Percentiles rank a stretch among this genome's conserved stretches.
These are phyloP conservation scores for Oryzias woworae DNA, from an alignment of 2,113 vertebrate species.

Conservation along the genomic window DNA sequence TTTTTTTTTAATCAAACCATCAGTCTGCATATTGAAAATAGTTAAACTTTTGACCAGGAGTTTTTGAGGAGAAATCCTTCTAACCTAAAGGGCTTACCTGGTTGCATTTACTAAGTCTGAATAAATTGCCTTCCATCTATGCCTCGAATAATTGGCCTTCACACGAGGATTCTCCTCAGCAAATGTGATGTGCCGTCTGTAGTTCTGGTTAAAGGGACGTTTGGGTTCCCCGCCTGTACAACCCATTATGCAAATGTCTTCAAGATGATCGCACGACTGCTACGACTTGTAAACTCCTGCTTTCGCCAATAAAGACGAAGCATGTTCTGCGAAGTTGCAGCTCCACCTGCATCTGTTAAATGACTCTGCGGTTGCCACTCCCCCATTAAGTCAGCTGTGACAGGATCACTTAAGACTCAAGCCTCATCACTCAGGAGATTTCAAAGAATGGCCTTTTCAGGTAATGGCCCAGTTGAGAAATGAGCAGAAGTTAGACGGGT, in stretches of 20 bases:
- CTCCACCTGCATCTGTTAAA: too few relatives aligned
- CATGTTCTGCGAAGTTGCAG: too few relatives aligned
- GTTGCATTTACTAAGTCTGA: conserved; percentile 17
- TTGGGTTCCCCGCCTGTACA: conserved; percentile 5
- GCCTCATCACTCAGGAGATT: conserved; percentile 49
- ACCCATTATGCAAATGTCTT: background rate
- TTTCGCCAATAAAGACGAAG: too few relatives aligned
- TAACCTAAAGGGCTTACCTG: too few relatives aligned
- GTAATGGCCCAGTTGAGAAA: conserved; percentile 54
- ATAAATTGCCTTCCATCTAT: conserved; percentile 8
- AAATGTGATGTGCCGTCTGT: conserved; percentile 32
- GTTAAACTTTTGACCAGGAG: too few relatives aligned
- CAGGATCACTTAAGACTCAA: conserved; percentile 44
- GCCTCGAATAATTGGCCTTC: conserved; percentile 30
- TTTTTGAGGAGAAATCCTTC: too few relatives aligned
- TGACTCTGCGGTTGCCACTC: too few relatives aligned
- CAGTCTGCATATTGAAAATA: too few relatives aligned
- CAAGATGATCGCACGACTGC: too few relatives aligned
- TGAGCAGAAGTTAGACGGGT: conserved; percentile 18
- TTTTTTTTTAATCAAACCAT: too few relatives aligned
- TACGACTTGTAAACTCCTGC: too few relatives aligned
- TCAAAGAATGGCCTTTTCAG: conserved; percentile 49
- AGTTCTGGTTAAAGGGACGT: conserved; percentile 14
- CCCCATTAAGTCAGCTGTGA: conserved; percentile 27
- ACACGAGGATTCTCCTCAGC: conserved; percentile 26